phyloP scores from a whole-genome alignment of 2,797 vertebrate genomes.

The Epinephelus coioides region DNA sequence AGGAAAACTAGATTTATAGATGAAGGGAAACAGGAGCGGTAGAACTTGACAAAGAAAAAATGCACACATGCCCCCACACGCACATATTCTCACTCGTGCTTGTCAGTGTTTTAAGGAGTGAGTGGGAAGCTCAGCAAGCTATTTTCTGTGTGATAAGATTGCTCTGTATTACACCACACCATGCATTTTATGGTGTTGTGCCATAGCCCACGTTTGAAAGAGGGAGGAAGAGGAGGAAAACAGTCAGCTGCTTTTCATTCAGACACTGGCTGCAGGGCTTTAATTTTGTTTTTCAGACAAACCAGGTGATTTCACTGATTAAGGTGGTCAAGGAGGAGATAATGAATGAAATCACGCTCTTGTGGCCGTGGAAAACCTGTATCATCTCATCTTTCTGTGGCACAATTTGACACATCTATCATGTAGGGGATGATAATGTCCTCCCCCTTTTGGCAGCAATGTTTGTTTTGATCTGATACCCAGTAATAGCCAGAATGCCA shows the following conservation, averaged over 20 bases:
- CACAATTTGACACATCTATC: constrained; percentile 6
- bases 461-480: neutral
- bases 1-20: constrained; percentile 6
- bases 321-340: neutral
- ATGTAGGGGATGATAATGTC: neutral
- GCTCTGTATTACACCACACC: neutral
- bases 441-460: neutral
- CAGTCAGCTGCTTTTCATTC: constrained; percentile 8
- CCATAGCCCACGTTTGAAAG: neutral
- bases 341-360: constrained; percentile 18
- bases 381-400: neutral
- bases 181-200: constrained; percentile 25
- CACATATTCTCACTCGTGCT: constrained; percentile 11
- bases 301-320: constrained; percentile 4
- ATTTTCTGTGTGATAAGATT: constrained; percentile 27
- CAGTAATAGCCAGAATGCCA: neutral
- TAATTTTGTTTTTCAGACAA: constrained; percentile 23
- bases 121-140: constrained; percentile 32
- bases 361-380: neutral
- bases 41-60: constrained; percentile 31
- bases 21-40: constrained; percentile 20
- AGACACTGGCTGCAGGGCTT: constrained; percentile 4
- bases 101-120: constrained; percentile 34
- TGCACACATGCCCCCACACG: constrained; percentile 9
- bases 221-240: constrained; percentile 1